These are phyloP conservation scores for Drosophila lutescens DNA, from an alignment of 2,888 invertebrate genomes.

Conservation along the genomic window DNA sequence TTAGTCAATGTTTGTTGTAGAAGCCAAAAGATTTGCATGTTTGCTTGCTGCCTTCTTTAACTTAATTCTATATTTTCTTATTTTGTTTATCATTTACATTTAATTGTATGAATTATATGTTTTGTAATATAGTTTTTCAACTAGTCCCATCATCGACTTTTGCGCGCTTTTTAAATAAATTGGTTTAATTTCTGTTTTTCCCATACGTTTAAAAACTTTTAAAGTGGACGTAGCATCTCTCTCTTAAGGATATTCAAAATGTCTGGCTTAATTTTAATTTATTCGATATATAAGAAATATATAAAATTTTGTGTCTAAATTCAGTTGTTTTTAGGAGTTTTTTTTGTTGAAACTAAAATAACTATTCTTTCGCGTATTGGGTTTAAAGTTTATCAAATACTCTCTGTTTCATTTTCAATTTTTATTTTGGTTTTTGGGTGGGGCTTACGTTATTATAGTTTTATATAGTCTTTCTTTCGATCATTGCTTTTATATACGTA, in stretches of 20 bases:
- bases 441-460: constrained; percentile 76
- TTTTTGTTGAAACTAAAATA: constrained; percentile 40
- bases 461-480: constrained; percentile 53
- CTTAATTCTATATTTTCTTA: constrained; percentile 61
- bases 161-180: constrained; percentile 42
- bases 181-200: constrained; percentile 39
- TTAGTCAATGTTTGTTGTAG: constrained; percentile 75
- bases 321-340: constrained; percentile 83
- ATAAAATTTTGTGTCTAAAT: constrained; percentile 81
- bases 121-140: constrained; percentile 29
- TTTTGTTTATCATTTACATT: constrained; percentile 66
- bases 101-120: constrained; percentile 70
- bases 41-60: constrained; percentile 58
- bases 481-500: constrained; percentile 51
- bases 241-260: constrained; percentile 61
- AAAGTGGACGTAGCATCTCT: constrained; percentile 63
- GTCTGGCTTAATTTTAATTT: constrained; percentile 69
- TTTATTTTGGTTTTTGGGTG: constrained; percentile 66
- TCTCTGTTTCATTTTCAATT: constrained; percentile 32
- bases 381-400: constrained; percentile 29
- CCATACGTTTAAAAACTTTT: constrained; percentile 64
- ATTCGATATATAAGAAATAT: constrained; percentile 72
- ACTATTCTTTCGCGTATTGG: constrained; percentile 17
- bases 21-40: constrained; percentile 75
- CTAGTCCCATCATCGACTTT: neutral